Evolutionary conservation across 2,113 vertebrate species (phyloP).

Genomic region (Orientallactaga bullata): DNA sequence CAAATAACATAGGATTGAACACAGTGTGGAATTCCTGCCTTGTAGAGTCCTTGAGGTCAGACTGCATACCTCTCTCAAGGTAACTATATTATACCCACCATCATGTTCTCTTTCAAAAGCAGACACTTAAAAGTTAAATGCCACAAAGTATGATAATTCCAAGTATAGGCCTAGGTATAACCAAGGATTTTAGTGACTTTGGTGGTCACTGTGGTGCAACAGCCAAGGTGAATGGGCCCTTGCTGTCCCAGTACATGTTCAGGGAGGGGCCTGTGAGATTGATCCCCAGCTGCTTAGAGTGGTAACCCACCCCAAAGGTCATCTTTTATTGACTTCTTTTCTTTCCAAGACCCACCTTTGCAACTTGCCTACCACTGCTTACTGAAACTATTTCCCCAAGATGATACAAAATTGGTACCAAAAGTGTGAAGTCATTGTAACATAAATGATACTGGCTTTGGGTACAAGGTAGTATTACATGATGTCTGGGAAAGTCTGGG

Average conservation of each 20-base stretch:
- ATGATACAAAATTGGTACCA: neutral
- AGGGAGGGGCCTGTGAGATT: neutral
- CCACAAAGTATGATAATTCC: neutral
- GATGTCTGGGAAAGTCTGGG: neutral
- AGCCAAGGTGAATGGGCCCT: no score
- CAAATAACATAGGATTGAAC: neutral
- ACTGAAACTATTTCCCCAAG: neutral
- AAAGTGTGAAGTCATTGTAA: neutral
- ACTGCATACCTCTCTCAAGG: neutral
- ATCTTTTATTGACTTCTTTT: neutral
- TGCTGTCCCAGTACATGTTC: neutral
- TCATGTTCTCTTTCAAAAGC: neutral
- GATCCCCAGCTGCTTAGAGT: neutral
- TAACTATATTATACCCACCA: neutral
- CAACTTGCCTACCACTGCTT: neutral
- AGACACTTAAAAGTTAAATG: neutral
- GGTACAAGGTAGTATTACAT: no score
- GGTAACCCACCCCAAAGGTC: neutral
- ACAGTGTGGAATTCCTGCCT: neutral
- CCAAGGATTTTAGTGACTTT: neutral
- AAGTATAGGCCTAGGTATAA: neutral
- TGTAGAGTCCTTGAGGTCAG: neutral
- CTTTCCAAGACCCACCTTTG: neutral
- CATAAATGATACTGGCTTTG: neutral
- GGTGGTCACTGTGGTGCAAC: neutral